A percentile compares a stretch with the other conserved stretches of the same genome.
These are phyloP conservation scores for Premnoplex brunnescens DNA, from an alignment of 2,797 vertebrate genomes.

Conservation along the genomic window DNA sequence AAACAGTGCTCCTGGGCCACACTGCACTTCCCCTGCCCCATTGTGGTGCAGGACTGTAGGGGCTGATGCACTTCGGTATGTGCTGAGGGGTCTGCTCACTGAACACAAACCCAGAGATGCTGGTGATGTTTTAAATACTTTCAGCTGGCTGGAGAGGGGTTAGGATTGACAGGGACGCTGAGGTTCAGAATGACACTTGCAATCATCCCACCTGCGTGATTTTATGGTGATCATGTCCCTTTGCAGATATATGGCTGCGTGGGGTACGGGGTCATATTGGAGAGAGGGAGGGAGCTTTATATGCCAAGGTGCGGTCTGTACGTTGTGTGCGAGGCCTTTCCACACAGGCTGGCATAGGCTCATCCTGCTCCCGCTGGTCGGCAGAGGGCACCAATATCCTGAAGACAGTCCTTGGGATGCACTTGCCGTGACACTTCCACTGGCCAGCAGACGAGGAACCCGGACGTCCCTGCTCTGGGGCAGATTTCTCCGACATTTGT, in stretches of 20 bases:
- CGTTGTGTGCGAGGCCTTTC: neutral
- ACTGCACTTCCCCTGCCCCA: neutral
- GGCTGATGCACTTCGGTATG: neutral
- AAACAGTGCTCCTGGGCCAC: conserved; percentile 39
- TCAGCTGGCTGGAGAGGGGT: neutral
- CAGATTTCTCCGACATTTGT: neutral
- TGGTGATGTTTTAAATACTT: neutral
- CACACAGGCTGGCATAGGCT: neutral
- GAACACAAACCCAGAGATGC: neutral
- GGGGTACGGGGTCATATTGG: neutral
- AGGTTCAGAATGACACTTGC: neutral
- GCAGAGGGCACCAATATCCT: conserved; percentile 47
- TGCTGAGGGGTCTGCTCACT: neutral
- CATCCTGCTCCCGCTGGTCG: neutral
- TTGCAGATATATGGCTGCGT: neutral
- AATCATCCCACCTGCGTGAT: neutral
- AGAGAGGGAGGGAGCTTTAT: neutral
- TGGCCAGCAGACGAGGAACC: neutral
- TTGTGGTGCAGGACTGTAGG: neutral
- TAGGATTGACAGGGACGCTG: neutral
- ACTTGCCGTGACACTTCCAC: accelerated
- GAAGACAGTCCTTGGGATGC: neutral
- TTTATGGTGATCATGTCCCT: neutral
- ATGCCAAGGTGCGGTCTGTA: accelerated
- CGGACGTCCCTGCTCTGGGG: neutral